Evolutionary conservation across 2,113 vertebrate species (phyloP), one percentile per base, ranked within the genome.

Genomic region (Xiphophorus couchianus): DNA sequence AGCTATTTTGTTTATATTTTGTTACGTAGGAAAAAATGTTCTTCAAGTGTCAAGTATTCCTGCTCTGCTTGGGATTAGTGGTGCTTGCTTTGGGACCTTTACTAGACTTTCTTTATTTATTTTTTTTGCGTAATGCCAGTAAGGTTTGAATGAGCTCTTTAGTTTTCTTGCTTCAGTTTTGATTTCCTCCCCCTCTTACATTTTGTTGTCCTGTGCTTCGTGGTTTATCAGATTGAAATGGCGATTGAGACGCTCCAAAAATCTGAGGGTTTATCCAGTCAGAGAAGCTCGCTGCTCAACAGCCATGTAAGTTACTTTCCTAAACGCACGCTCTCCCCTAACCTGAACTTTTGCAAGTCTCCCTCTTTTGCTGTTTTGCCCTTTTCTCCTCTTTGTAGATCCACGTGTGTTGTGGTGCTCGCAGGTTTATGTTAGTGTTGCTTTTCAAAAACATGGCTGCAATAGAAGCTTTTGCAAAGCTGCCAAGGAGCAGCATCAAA

Each of bases 221-320:
- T 93, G 93, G 92, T 93, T 95, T 95, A 95, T 95, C 96, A 99
- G 97, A 97, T 99, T 97, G 97, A 99, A 97, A 98, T 98, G 98
- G 97, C 97, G 96, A 99, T 98, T 96, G 97, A 99, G 96, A 98
- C 97, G 84, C 97, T 99, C 92, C 98, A 99, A 97, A 98, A 98
- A 97, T 96, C 95, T 91, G 97, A 99, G 96, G 98, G 97, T 94
- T 96, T 98, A 92, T 96, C 97, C 90, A 96, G 97, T 94, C 98
- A 98, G 95, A 99, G 97, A 96, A 98, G 96, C 95, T 96, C 96
- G 89, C 96, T 99, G 94, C 96, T 99, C 95, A 99, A 98, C 97
- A 99, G 98, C 95, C 97, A 99, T 96, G 98, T 99, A 98, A 99
- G 98, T 99, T 94, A 86, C 90, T 84, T 91, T 71, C 76, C 81